These are phyloP conservation scores for Neodiprion virginianus DNA, from an alignment of 1,140 invertebrate species.

Conservation along the genomic window DNA sequence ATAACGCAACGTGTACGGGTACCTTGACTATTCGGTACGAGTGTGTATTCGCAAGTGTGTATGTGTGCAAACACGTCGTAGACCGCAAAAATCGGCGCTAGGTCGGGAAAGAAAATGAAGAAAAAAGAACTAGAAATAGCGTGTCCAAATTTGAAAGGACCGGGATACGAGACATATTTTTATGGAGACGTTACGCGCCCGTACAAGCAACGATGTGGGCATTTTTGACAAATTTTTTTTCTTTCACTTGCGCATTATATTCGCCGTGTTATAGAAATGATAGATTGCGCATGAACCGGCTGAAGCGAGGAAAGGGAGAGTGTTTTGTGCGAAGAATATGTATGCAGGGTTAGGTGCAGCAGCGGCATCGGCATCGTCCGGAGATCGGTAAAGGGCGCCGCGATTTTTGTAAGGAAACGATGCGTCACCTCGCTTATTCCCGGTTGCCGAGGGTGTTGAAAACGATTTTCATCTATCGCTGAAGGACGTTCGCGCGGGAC, in stretches of 20 bases:
- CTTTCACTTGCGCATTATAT: background rate
- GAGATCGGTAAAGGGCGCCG: background rate
- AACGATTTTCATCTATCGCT: conserved; percentile 2
- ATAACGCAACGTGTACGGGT: no score
- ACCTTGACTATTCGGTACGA: no score
- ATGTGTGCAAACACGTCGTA: no score
- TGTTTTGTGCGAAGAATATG: no score
- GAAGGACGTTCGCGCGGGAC: background rate
- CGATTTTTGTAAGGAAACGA: conserved; percentile 1
- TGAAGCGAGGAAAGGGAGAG: no score
- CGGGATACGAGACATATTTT: background rate
- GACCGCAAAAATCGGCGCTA: background rate
- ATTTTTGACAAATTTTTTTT: conserved; percentile 4
- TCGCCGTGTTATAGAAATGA: background rate
- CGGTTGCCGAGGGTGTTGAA: background rate
- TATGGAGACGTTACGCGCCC: background rate
- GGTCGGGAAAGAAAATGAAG: background rate
- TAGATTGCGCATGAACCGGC: background rate
- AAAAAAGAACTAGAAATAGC: background rate
- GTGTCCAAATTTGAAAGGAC: background rate
- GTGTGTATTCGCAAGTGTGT: no score
- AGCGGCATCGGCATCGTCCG: no score
- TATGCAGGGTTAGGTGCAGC: no score
- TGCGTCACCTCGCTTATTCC: background rate
- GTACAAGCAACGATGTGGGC: background rate